Evolutionary conservation across 2,113 vertebrate genomes (phyloP).

Genomic region (Ia io): DNA sequence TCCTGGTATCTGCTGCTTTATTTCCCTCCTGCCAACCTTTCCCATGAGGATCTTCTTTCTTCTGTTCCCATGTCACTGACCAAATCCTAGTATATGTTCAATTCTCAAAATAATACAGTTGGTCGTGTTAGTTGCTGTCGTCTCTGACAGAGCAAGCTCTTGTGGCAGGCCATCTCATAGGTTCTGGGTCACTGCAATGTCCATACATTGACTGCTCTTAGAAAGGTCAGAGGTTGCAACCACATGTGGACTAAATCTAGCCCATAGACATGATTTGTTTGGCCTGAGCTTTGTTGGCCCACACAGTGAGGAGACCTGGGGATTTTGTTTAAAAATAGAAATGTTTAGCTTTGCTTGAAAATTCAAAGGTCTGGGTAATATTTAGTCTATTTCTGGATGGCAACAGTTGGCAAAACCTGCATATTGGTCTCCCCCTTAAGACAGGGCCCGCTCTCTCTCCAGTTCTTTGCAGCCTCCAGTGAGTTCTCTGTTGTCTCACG

Average conservation of each 20-base stretch:
- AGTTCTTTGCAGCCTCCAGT: not conserved
- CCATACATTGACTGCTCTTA: not conserved
- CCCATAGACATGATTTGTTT: not conserved
- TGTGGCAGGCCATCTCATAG: not conserved
- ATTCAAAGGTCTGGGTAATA: not conserved
- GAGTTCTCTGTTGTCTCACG: not conserved
- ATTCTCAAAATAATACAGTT: not conserved
- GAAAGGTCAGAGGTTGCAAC: not conserved
- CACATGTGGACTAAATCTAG: not conserved
- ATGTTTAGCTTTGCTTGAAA: constrained; percentile 16
- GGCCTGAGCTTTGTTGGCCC: not conserved
- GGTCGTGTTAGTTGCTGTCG: not conserved
- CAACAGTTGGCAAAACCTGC: not conserved
- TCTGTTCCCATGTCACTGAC: not conserved
- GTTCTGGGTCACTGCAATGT: not conserved
- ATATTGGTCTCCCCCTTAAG: not conserved
- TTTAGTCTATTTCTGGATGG: not conserved
- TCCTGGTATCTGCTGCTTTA: not conserved
- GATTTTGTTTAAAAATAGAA: not conserved
- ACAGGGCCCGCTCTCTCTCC: not conserved
- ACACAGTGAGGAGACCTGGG: not conserved
- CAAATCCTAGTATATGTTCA: not conserved
- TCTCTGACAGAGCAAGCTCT: not conserved
- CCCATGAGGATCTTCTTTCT: not conserved
- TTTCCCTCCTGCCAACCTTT: not conserved